Evolutionary conservation across 2,888 invertebrate species (phyloP).

Genomic region (Coenonympha glycerion): DNA sequence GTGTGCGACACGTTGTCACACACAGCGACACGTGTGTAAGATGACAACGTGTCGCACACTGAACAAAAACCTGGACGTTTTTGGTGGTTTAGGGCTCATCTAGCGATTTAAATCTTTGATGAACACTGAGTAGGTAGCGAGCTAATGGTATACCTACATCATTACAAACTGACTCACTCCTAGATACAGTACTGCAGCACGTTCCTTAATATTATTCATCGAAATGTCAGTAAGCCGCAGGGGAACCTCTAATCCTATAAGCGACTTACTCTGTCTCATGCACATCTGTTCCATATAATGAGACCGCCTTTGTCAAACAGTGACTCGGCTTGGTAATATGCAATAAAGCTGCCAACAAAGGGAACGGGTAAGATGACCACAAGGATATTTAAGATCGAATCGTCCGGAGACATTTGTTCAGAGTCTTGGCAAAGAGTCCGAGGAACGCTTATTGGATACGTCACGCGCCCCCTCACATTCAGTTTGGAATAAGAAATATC

Average conservation of each 20-base stretch:
- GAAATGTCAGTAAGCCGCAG: neutral
- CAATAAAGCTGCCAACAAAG: constrained; percentile 20
- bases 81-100: too few species aligned
- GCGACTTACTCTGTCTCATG: constrained; percentile 1
- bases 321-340: constrained; percentile 20
- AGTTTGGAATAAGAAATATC: neutral
- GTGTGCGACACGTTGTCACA: too few species aligned
- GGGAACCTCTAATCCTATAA: constrained; percentile 1
- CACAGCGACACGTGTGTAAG: too few species aligned
- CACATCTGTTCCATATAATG: constrained; percentile 18
- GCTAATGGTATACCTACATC: too few species aligned
- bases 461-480: constrained; percentile 8
- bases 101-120: too few species aligned
- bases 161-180: neutral
- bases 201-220: neutral
- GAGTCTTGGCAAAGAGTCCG: constrained; percentile 11
- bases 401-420: constrained; percentile 12
- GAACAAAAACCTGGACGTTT: too few species aligned
- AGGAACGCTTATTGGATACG: constrained; percentile 11
- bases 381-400: constrained; percentile 19
- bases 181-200: neutral
- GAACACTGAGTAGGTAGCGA: too few species aligned
- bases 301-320: constrained; percentile 18
- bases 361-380: constrained; percentile 16
- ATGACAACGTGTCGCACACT: too few species aligned